These are phyloP conservation scores for Corticium candelabrum DNA, from an alignment of 37 sponge, comb jelly and placozoan genomes.

Conservation along the genomic window DNA sequence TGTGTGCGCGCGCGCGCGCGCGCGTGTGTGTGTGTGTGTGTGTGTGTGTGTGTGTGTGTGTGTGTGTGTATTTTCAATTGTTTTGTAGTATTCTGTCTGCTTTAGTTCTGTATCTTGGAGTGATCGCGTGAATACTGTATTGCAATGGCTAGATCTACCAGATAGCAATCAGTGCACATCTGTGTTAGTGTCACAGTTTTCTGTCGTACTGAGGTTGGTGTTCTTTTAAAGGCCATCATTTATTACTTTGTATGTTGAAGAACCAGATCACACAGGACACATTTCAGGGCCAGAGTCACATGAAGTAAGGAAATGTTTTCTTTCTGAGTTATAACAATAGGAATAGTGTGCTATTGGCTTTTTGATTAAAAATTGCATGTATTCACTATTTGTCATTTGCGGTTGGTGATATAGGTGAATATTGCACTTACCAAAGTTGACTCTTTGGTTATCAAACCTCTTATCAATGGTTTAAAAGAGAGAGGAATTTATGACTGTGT, in stretches of 20 bases:
- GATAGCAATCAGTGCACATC: not conserved
- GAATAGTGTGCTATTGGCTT: too few species aligned
- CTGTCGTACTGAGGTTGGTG: too few species aligned
- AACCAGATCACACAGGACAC: constrained; percentile 68
- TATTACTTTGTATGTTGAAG: constrained; percentile 49
- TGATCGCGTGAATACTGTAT: not conserved
- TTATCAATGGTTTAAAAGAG: constrained; percentile 30
- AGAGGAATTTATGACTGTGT: constrained; percentile 49
- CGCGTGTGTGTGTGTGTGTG: too few species aligned
- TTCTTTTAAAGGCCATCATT: constrained; percentile 36
- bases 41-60: too few species aligned
- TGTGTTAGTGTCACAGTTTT: not conserved
- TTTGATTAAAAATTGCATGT: too few species aligned
- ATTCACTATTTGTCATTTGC: too few species aligned
- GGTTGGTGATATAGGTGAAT: constrained; percentile 50
- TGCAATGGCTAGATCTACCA: constrained; percentile 8
- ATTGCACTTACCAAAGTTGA: constrained; percentile 34
- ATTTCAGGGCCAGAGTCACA: constrained; percentile 44
- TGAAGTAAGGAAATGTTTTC: too few species aligned
- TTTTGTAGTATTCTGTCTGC: too few species aligned
- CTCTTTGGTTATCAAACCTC: too few species aligned
- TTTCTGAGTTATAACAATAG: too few species aligned
- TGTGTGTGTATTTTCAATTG: too few species aligned
- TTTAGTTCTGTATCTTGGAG: not conserved
- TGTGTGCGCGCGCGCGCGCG: too few species aligned